These are phyloP conservation scores for Callimorpha dominula DNA, from an alignment of 2,888 invertebrate genomes.

Conservation along the genomic window DNA sequence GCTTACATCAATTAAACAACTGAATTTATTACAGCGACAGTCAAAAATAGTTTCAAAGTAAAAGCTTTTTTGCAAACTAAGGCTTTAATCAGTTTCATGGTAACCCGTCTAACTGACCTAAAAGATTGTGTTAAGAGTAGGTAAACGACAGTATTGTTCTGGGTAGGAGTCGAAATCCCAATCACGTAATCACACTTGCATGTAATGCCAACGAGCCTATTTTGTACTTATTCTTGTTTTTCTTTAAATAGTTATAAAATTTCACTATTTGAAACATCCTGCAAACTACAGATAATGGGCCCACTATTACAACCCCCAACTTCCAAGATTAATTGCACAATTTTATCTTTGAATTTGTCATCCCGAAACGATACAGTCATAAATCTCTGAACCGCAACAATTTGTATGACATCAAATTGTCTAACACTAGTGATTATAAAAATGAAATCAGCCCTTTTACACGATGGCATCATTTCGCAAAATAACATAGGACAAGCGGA, in stretches of 20 bases:
- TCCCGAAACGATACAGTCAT: conserved; percentile 41
- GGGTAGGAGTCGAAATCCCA: too few species aligned
- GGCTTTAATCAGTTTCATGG: too few species aligned
- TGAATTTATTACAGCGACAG: too few species aligned
- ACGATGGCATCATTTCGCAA: conserved; percentile 59
- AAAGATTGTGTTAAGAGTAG: too few species aligned
- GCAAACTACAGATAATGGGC: not conserved
- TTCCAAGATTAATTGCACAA: conserved; percentile 21
- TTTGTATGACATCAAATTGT: conserved; percentile 65
- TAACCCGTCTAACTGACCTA: too few species aligned
- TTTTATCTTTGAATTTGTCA: conserved; percentile 31
- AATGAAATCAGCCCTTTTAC: conserved; percentile 71
- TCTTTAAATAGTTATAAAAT: not conserved
- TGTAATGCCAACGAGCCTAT: too few species aligned
- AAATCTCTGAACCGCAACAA: conserved; percentile 64
- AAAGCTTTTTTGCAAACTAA: too few species aligned
- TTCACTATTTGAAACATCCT: not conserved
- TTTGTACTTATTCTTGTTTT: not conserved
- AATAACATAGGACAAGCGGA: conserved; percentile 66
- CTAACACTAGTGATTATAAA: conserved; percentile 67
- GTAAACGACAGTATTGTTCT: too few species aligned
- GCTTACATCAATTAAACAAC: too few species aligned
- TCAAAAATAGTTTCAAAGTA: too few species aligned
- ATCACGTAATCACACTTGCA: too few species aligned
- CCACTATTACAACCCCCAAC: conserved; percentile 15